Percentiles rank a stretch among this genome's conserved stretches.
Conservation (phyloP, 2,113 vertebrate species). For the Hemiscyllium ocellatum region DNA sequence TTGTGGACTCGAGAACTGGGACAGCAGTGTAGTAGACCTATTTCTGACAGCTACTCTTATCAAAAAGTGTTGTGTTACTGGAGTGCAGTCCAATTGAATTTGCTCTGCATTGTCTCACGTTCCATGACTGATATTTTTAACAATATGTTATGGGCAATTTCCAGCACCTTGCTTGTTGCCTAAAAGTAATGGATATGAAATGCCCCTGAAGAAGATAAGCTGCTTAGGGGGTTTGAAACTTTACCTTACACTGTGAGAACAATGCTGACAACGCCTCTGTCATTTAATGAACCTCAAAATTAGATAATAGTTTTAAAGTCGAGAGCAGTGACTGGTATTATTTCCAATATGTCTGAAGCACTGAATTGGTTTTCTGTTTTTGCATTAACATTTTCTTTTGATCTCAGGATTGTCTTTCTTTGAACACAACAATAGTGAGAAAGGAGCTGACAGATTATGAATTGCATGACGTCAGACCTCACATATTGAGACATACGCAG, state of each 20-base stretch:
- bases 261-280: not conserved
- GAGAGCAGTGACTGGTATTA: not conserved
- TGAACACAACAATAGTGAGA: constrained; percentile 20
- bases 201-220: not conserved
- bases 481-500: not conserved
- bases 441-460: constrained; percentile 15
- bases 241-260: not conserved
- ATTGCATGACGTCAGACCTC: not conserved
- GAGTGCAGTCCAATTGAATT: not conserved
- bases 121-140: not conserved
- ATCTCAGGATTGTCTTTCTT: not conserved
- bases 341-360: not conserved
- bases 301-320: not conserved
- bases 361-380: not conserved
- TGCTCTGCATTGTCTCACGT: not conserved
- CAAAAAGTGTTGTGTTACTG: not conserved
- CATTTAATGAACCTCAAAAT: constrained; percentile 7
- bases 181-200: not conserved
- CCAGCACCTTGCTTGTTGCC: not conserved
- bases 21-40: not conserved
- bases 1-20: not conserved
- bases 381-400: constrained; percentile 6
- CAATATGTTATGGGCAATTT: not conserved
- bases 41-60: not conserved
- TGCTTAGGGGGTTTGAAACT: not conserved